A percentile compares a stretch with the other conserved stretches of the same genome.
Evolutionary conservation across 2,888 invertebrate genomes (phyloP).

Genomic region (Oligia strigilis): DNA sequence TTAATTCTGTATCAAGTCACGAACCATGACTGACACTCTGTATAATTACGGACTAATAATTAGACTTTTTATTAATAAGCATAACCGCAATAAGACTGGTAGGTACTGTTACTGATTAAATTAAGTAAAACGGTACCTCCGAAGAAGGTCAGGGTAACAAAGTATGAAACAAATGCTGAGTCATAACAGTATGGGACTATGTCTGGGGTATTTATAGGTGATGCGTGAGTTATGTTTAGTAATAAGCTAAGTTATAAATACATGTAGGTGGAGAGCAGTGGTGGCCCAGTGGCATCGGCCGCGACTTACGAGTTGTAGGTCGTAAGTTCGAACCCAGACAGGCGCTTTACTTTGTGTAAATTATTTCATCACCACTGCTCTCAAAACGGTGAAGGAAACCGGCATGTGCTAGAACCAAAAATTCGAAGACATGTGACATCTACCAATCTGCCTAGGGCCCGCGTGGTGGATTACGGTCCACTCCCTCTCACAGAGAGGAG

Average conservation of each 20-base stretch:
- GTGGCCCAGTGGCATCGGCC: too few species aligned
- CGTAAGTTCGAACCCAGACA: too few species aligned
- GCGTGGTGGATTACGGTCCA: too few species aligned
- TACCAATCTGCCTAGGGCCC: too few species aligned
- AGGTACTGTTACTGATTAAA: constrained; percentile 58
- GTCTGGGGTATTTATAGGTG: constrained; percentile 38
- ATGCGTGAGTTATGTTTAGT: constrained; percentile 35
- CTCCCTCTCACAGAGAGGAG: too few species aligned
- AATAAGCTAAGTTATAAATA: constrained; percentile 5
- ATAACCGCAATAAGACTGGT: constrained; percentile 44
- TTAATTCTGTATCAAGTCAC: constrained; percentile 45
- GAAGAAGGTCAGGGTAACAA: constrained; percentile 55
- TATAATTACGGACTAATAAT: constrained; percentile 54
- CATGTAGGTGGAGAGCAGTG: too few species aligned
- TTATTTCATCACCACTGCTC: too few species aligned
- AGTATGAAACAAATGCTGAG: constrained; percentile 38
- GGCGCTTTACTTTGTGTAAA: too few species aligned
- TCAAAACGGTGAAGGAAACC: too few species aligned
- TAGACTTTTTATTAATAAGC: constrained; percentile 53
- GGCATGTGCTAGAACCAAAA: too few species aligned
- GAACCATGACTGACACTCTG: constrained; percentile 51
- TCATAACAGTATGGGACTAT: constrained; percentile 19
- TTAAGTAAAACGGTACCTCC: constrained; percentile 37
- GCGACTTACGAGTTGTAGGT: too few species aligned
- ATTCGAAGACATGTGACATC: too few species aligned